These are phyloP conservation scores for Drosophila atripex DNA, from an alignment of 2,888 invertebrate species.

Conservation along the genomic window DNA sequence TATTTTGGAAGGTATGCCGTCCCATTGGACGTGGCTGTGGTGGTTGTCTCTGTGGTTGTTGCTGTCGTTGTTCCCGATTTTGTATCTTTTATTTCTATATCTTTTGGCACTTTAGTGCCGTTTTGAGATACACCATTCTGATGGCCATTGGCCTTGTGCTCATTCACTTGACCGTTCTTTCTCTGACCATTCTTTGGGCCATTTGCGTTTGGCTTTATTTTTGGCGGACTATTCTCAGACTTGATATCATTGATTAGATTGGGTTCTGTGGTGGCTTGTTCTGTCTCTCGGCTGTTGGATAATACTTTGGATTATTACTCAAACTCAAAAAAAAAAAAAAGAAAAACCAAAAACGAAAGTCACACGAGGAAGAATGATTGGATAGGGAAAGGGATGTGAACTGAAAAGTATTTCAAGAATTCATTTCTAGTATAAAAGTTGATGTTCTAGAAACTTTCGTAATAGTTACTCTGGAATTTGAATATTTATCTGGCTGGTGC, in stretches of 20 bases:
- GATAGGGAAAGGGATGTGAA: neutral
- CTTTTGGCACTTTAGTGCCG: slow-evolving; percentile 16
- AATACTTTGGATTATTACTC: slow-evolving; percentile 70
- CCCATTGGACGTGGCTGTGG: slow-evolving; percentile 63
- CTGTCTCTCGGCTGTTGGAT: slow-evolving; percentile 74
- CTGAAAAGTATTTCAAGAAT: neutral
- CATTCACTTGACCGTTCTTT: slow-evolving; percentile 24
- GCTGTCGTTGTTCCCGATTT: slow-evolving; percentile 19
- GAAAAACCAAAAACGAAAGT: slow-evolving; percentile 19
- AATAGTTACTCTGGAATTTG: slow-evolving; percentile 27
- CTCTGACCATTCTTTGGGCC: slow-evolving; percentile 26
- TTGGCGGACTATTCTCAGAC: slow-evolving; percentile 33
- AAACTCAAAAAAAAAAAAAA: slow-evolving; percentile 22
- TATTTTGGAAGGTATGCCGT: slow-evolving; percentile 82
- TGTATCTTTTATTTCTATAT: slow-evolving; percentile 26
- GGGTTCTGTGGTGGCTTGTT: slow-evolving; percentile 66
- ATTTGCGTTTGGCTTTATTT: slow-evolving; percentile 13
- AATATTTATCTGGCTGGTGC: slow-evolving; percentile 27
- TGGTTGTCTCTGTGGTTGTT: slow-evolving; percentile 26
- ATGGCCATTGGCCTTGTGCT: slow-evolving; percentile 38
- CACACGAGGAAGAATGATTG: slow-evolving; percentile 19
- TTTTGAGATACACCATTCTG: slow-evolving; percentile 39
- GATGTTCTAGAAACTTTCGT: slow-evolving; percentile 1
- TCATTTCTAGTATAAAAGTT: neutral
- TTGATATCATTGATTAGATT: slow-evolving; percentile 44